Conservation (phyloP, 30 jellyfish, hydroid and myxozoan genomes). For the Pseudorhiza aurosa region DNA sequence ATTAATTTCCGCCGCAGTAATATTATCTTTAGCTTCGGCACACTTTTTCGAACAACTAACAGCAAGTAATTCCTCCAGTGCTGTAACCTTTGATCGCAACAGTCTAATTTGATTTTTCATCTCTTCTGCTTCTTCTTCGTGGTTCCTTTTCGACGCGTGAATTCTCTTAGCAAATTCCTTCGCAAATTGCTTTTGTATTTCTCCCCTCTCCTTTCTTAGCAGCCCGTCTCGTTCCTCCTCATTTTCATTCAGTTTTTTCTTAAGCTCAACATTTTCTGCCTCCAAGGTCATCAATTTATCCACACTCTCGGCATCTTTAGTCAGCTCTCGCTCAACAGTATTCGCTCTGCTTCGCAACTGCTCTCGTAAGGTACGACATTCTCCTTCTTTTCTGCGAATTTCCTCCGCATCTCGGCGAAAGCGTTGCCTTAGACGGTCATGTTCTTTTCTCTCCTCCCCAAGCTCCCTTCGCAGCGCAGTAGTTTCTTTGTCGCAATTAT, state of each 20-base stretch:
- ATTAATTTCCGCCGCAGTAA: background rate
- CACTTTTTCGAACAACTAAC: background rate
- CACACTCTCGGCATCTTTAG: slow-evolving; percentile 33
- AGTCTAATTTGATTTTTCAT: slow-evolving; percentile 56
- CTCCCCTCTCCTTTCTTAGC: slow-evolving; percentile 61
- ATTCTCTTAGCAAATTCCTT: slow-evolving; percentile 85
- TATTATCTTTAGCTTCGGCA: background rate
- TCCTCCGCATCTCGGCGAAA: slow-evolving; percentile 87
- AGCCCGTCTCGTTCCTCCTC: slow-evolving; percentile 18
- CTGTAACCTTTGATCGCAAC: slow-evolving; percentile 47
- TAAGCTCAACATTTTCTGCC: slow-evolving; percentile 64
- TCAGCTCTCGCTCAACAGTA: slow-evolving; percentile 11
- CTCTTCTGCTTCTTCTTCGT: slow-evolving; percentile 89
- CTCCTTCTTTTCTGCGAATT: slow-evolving; percentile 89
- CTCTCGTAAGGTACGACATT: slow-evolving; percentile 35
- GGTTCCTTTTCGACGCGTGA: slow-evolving; percentile 65
- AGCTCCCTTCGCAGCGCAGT: slow-evolving; percentile 46
- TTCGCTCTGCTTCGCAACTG: slow-evolving; percentile 50
- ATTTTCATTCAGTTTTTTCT: slow-evolving; percentile 29
- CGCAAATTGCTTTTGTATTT: slow-evolving; percentile 72
- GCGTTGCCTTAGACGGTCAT: slow-evolving; percentile 71
- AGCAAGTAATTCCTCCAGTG: slow-evolving; percentile 10
- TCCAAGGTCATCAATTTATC: slow-evolving; percentile 58
- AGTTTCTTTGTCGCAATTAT: slow-evolving; percentile 55
- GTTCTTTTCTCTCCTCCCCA: slow-evolving; percentile 82